phyloP scores from a whole-genome alignment of 2,113 vertebrate genomes.

The Albula goreensis region DNA sequence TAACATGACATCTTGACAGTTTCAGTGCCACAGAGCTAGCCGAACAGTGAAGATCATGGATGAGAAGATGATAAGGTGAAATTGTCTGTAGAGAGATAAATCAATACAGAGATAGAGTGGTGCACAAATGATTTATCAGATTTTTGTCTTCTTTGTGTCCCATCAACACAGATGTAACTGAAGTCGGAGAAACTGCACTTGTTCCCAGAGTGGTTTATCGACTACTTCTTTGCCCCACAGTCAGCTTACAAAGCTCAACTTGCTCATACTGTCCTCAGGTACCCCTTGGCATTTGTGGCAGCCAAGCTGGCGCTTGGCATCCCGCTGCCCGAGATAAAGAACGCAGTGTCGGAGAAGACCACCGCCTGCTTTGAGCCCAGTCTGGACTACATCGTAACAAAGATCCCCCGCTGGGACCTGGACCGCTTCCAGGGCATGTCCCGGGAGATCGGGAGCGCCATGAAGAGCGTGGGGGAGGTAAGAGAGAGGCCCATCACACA shows the following conservation, averaged over 20 bases:
- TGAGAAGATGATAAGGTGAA: background rate
- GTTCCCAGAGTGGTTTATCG: background rate
- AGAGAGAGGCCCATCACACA: background rate
- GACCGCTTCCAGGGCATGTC: conserved; percentile 91
- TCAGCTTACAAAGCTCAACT: background rate
- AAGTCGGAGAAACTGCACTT: background rate
- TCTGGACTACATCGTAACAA: conserved; percentile 91
- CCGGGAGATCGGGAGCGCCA: conserved; percentile 83
- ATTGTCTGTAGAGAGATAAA: background rate
- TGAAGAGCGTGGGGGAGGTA: conserved; percentile 97
- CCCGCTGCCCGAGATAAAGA: conserved; percentile 88
- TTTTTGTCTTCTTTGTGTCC: background rate
- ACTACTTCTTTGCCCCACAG: background rate
- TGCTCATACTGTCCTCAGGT: conserved; percentile 63
- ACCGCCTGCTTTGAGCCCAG: conserved; percentile 95
- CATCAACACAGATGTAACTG: background rate
- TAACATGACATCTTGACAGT: background rate
- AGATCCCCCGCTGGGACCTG: conserved; percentile 93
- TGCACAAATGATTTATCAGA: background rate
- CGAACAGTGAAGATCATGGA: background rate
- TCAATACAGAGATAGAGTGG: background rate
- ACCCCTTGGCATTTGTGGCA: conserved; percentile 91
- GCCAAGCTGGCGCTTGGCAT: conserved; percentile 92
- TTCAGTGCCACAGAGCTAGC: background rate
- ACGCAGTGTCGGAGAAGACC: conserved; percentile 86